phyloP scores from a whole-genome alignment of 2,888 invertebrate species.

The Pterobdella sp. region DNA sequence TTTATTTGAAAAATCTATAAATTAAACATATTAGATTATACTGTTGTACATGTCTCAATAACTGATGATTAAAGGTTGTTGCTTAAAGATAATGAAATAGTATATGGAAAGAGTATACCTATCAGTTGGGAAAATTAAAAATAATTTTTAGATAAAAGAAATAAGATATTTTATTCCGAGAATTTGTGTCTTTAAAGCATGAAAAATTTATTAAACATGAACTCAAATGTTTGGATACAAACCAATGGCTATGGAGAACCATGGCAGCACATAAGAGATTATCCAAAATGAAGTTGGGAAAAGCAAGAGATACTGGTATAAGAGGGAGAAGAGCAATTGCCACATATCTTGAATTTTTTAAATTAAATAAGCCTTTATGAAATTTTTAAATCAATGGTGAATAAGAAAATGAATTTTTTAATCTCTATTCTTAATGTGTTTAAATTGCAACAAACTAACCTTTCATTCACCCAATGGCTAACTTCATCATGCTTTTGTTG shows the following conservation, averaged over 20 bases:
- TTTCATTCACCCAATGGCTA: slow-evolving; percentile 49
- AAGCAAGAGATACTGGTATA: slow-evolving; percentile 51
- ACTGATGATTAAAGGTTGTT: not conserved
- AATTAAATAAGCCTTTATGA: not conserved
- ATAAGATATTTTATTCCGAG: too few species aligned
- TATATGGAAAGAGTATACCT: too few species aligned
- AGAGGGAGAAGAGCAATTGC: slow-evolving; percentile 51
- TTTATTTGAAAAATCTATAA: not conserved
- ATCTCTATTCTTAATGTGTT: not conserved
- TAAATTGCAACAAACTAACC: not conserved
- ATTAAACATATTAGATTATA: too few species aligned
- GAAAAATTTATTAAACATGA: not conserved
- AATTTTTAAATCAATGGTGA: not conserved
- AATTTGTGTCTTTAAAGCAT: not conserved
- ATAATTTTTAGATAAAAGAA: too few species aligned
- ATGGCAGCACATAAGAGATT: slow-evolving; percentile 49
- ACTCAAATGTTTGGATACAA: slow-evolving; percentile 32
- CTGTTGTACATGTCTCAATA: too few species aligned
- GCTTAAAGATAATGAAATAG: not conserved
- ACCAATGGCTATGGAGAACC: slow-evolving; percentile 53
- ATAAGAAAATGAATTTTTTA: not conserved
- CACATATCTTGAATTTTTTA: slow-evolving; percentile 40
- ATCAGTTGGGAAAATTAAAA: too few species aligned
- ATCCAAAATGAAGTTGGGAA: slow-evolving; percentile 51
- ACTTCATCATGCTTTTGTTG: slow-evolving; percentile 44